Evolutionary conservation across 2,888 invertebrate genomes (phyloP).

Genomic region (Pogonocherus hispidulus): DNA sequence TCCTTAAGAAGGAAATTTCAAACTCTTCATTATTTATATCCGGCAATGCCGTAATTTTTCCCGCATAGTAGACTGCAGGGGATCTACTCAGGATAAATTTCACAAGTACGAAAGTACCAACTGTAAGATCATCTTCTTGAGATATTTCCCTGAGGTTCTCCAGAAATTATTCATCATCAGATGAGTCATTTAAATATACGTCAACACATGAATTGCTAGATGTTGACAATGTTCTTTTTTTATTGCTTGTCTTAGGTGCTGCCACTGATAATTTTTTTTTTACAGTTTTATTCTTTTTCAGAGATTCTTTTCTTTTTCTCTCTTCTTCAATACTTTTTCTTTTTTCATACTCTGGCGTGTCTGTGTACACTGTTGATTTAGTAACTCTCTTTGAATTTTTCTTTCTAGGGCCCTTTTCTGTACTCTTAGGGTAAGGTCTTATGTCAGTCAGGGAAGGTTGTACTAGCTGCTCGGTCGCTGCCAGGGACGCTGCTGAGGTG

Average conservation of each 20-base stretch:
- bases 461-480: too few species aligned
- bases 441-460: neutral
- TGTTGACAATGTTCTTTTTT: neutral
- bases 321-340: conserved; percentile 23
- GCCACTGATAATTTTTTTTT: neutral
- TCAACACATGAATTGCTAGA: neutral
- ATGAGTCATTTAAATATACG: neutral
- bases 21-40: neutral
- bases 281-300: too few species aligned
- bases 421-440: neutral
- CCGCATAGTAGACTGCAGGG: neutral
- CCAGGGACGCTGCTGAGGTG: neutral
- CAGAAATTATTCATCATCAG: neutral
- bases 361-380: conserved; percentile 17
- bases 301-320: conserved; percentile 12
- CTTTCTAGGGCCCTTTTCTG: too few species aligned
- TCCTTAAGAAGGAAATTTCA: neutral
- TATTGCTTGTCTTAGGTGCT: neutral
- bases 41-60: neutral
- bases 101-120: neutral
- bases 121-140: neutral
- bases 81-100: neutral
- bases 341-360: conserved; percentile 17
- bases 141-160: neutral
- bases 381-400: neutral